These are phyloP conservation scores for Syrista parreyssii DNA, from an alignment of 2,888 invertebrate genomes.

Conservation along the genomic window DNA sequence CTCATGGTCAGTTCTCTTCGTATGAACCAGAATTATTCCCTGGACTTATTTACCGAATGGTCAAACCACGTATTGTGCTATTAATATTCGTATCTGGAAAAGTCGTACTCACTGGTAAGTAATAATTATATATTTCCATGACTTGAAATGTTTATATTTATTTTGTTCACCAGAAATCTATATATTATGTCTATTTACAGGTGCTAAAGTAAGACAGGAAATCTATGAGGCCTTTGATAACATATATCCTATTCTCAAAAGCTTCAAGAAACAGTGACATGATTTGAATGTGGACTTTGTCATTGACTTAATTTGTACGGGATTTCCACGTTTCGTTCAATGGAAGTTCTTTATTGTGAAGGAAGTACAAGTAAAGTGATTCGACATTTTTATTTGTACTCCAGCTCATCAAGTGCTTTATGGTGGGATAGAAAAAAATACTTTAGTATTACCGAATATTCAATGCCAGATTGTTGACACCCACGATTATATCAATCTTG, in stretches of 20 bases:
- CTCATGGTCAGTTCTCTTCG: constrained; percentile 79
- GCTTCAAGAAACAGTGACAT: constrained; percentile 84
- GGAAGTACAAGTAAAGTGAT: background rate
- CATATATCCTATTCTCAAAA: constrained; percentile 95
- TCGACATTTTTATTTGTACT: background rate
- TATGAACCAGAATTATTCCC: constrained; percentile 99
- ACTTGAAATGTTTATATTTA: background rate
- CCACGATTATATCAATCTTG: background rate
- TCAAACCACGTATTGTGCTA: constrained; percentile 94
- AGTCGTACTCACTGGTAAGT: constrained; percentile 86
- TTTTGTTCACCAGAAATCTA: background rate
- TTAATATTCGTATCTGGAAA: constrained; percentile 99
- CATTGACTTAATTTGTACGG: background rate
- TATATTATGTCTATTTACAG: constrained; percentile 58
- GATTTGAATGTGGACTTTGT: background rate
- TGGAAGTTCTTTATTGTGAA: background rate
- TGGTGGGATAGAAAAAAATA: background rate
- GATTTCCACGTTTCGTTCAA: background rate
- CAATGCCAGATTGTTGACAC: background rate
- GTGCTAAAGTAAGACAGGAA: constrained; percentile 92
- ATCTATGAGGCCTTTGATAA: constrained; percentile 96
- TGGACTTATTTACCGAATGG: constrained; percentile 98
- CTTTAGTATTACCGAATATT: background rate
- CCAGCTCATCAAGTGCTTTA: background rate
- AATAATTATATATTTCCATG: constrained; percentile 17